Conservation (phyloP, 2,888 invertebrate species). For the Amiota communis region DNA sequence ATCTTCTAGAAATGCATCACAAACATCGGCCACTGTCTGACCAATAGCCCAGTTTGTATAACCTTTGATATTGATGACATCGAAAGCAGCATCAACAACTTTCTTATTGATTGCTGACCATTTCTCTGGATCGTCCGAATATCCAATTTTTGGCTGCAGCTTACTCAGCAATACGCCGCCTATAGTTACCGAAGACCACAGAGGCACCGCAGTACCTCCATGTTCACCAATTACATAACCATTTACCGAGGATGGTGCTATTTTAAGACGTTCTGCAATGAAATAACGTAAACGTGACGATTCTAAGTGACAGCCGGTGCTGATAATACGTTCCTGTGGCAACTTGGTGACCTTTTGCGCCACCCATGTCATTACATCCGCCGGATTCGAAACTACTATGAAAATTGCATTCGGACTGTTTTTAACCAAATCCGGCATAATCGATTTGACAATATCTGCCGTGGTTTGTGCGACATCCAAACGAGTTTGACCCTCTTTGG, state of each 20-base stretch:
- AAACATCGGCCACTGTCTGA: slow-evolving; percentile 80
- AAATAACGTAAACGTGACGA: slow-evolving; percentile 89
- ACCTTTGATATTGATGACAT: slow-evolving; percentile 85
- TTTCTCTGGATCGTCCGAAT: slow-evolving; percentile 80
- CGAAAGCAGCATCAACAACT: slow-evolving; percentile 85
- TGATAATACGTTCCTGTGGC: slow-evolving; percentile 86
- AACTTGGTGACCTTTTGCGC: slow-evolving; percentile 91
- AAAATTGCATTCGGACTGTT: slow-evolving; percentile 87
- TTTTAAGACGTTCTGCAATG: slow-evolving; percentile 82
- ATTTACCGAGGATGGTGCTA: slow-evolving; percentile 85
- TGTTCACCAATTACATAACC: slow-evolving; percentile 94
- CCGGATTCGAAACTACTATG: slow-evolving; percentile 89
- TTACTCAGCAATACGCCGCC: slow-evolving; percentile 86
- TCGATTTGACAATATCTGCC: slow-evolving; percentile 84
- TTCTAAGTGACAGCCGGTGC: slow-evolving; percentile 92
- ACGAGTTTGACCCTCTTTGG: slow-evolving; percentile 84
- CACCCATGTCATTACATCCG: slow-evolving; percentile 89
- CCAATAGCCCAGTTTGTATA: slow-evolving; percentile 92
- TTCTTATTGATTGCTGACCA: slow-evolving; percentile 83
- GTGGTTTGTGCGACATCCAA: slow-evolving; percentile 87
- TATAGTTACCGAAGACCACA: slow-evolving; percentile 92
- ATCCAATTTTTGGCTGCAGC: slow-evolving; percentile 81
- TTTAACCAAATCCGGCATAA: slow-evolving; percentile 77
- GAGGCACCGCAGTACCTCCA: slow-evolving; percentile 88
- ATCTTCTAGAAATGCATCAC: slow-evolving; percentile 80